A percentile compares a stretch with the other conserved stretches of the same genome.
Evolutionary conservation across 2,113 vertebrate species (phyloP).

Genomic region (Cyrtonyx montezumae): DNA sequence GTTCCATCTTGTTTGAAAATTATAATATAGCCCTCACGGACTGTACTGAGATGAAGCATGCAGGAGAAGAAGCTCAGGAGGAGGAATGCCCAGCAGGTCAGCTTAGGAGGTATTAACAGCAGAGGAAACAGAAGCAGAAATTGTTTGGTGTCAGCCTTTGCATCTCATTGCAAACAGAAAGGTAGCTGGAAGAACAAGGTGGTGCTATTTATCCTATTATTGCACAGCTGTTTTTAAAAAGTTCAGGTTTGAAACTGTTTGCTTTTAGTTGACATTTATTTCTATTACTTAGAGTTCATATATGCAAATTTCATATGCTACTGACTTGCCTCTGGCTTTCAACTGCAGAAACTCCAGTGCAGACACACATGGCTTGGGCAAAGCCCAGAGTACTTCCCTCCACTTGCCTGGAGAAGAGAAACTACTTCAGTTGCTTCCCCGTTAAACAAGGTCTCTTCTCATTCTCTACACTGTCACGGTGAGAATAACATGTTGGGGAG

Average conservation of each 20-base stretch:
- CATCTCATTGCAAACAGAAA: neutral
- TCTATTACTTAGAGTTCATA: neutral
- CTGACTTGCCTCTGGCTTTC: neutral
- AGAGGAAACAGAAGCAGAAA: neutral
- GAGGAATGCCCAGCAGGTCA: neutral
- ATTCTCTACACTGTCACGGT: neutral
- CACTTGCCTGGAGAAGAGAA: neutral
- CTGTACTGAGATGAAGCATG: neutral
- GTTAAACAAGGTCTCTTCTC: neutral
- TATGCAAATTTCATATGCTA: neutral
- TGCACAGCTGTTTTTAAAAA: neutral
- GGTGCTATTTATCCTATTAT: neutral
- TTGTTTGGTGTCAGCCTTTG: neutral
- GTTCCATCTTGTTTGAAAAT: neutral
- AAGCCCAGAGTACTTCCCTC: neutral
- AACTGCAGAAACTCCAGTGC: neutral
- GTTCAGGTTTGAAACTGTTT: neutral
- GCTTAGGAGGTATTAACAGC: neutral
- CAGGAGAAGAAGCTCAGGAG: neutral
- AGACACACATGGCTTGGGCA: neutral
- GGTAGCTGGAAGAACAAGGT: neutral
- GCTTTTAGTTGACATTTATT: neutral
- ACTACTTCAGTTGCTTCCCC: neutral
- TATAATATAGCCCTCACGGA: neutral
- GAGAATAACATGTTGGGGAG: neutral